Base-by-base conservation (phyloP, 2,888 invertebrate genomes). In the Cheilosia pagana region DNA sequence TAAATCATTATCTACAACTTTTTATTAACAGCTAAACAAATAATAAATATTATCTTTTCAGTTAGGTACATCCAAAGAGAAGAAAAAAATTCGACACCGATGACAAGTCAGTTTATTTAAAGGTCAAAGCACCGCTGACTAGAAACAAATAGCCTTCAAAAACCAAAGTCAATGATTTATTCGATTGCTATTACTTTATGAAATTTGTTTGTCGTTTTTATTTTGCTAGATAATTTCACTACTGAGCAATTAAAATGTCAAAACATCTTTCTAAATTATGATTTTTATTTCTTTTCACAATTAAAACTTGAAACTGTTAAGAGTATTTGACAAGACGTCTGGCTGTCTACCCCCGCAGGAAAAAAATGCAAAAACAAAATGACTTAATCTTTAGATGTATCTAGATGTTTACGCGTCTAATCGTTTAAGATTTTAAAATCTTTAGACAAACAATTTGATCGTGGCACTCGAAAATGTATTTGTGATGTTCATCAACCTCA, bases 401-500 rank as follows among this genome's bases (percentile, higher is more conserved):
- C 10, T 23, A 12, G 2, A 10, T 23, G 50, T 48, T 50, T 16
- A 8, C 16, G n/a, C 23, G 31, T 45, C n/a, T 57, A 39, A 70
- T 57, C 21, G 55, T 28, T 59, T 59, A 35, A 50, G 39, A 28
- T 57, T n/a, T 10, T 25, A 25, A 41, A 60, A 28, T 52, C 48
- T 35, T 60, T 19, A 23, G 16, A 6, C 48, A 50, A 48, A 52
- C 19, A 60, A 35, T 57, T 50, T 60, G 50, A 71, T 19, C 19
- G 31, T 1, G 14, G 19, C 41, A 21, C 55, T 67, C 55, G 53
- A 55, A 41, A 43, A n/a, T 19, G 28, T 43, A 52, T 50, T 35
- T 65, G 39, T 39, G 35, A n/a, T 52, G 67, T 67, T 53, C 28
- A 53, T 53, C 67, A 43, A 67, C 41, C 43, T 43, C 53, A 67